phyloP scores from a whole-genome alignment of 2,888 invertebrate species.

The Caenorhabditis zanzibari region DNA sequence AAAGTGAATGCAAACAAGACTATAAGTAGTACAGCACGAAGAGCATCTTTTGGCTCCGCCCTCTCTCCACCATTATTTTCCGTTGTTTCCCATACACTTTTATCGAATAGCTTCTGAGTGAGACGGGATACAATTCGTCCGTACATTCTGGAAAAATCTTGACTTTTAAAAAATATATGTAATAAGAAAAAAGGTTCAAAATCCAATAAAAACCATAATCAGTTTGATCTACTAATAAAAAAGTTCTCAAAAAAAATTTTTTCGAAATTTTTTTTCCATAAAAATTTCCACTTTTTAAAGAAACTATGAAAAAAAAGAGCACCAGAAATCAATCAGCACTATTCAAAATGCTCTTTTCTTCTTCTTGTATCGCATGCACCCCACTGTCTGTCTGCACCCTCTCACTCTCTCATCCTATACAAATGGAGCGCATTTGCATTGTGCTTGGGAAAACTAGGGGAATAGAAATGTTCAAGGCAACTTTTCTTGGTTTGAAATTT shows the following conservation, averaged over 20 bases:
- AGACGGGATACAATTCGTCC: constrained; percentile 27
- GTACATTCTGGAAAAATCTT: constrained; percentile 25
- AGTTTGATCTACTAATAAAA: too few relatives aligned
- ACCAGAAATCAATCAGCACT: too few relatives aligned
- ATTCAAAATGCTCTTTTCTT: too few relatives aligned
- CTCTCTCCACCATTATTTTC: constrained; percentile 11
- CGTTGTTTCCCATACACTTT: constrained; percentile 3
- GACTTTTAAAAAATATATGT: not conserved
- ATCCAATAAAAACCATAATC: too few relatives aligned
- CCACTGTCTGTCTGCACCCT: too few relatives aligned
- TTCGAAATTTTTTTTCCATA: too few relatives aligned
- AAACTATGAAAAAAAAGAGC: not conserved
- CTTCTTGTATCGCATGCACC: too few relatives aligned
- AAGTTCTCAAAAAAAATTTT: too few relatives aligned
- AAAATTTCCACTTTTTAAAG: too few relatives aligned
- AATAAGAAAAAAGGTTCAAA: not conserved
- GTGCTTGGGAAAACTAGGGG: not conserved
- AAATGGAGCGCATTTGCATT: constrained; percentile 15
- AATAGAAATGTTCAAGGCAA: too few relatives aligned
- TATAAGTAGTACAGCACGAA: constrained; percentile 81
- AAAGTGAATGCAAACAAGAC: constrained; percentile 81
- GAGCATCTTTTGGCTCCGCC: constrained; percentile 75
- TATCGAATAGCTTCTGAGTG: constrained; percentile 11
- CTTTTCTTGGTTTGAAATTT: too few relatives aligned
- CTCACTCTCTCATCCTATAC: not conserved